phyloP scores from a whole-genome alignment of 1,140 invertebrate species.

The Penaeus chinensis region DNA sequence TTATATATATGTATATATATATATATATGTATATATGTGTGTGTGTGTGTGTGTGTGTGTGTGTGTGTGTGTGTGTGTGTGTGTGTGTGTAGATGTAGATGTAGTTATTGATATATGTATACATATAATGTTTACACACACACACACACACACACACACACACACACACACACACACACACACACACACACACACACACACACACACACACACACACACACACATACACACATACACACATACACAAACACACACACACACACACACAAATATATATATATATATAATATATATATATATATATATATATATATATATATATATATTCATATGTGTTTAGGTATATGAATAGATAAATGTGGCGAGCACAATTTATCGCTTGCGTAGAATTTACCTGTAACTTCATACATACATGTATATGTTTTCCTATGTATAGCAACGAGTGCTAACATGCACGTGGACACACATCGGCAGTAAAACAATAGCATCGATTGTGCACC shows the following conservation, averaged over 20 bases:
- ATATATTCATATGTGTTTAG: not conserved
- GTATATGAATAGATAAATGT: not conserved
- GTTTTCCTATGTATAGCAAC: not conserved
- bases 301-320: not conserved
- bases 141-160: not conserved
- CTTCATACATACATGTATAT: not conserved
- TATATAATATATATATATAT: not conserved
- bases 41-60: too few species aligned
- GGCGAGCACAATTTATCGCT: too few species aligned
- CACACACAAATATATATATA: not conserved
- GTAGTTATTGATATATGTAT: not conserved
- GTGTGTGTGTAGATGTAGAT: not conserved
- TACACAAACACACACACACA: not conserved
- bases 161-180: not conserved
- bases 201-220: not conserved
- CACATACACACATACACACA: not conserved
- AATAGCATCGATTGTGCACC: too few species aligned
- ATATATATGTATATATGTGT: not conserved
- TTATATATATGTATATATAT: constrained; percentile 7
- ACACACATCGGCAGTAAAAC: not conserved
- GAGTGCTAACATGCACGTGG: not conserved
- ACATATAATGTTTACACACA: not conserved
- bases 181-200: not conserved
- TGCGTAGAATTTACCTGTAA: too few species aligned
- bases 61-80: not conserved